These are phyloP conservation scores for Rachycentron canadum DNA, from an alignment of 2,797 vertebrate species.

Conservation along the genomic window DNA sequence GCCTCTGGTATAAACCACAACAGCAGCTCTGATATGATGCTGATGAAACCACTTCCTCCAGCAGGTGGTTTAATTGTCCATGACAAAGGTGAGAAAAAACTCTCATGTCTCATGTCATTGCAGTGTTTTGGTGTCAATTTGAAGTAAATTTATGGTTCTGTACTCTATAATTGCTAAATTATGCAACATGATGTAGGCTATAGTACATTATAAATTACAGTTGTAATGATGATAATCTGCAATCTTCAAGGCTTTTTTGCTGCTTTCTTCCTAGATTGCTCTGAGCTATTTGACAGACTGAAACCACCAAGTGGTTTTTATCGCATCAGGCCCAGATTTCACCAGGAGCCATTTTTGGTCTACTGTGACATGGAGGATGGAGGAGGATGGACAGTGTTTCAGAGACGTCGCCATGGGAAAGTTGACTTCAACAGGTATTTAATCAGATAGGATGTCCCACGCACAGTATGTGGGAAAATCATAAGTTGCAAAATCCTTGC, in stretches of 20 bases:
- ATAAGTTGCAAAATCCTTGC: neutral
- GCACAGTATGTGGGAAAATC: neutral
- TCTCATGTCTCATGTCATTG: neutral
- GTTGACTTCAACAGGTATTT: slow-evolving; percentile 90
- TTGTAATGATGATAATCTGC: neutral
- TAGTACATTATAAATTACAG: neutral
- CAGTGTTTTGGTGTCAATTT: slow-evolving; percentile 5
- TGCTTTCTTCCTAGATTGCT: slow-evolving; percentile 84
- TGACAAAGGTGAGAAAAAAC: slow-evolving; percentile 87
- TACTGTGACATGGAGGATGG: slow-evolving; percentile 95
- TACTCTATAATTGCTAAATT: neutral
- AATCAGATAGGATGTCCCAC: neutral
- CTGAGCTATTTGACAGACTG: slow-evolving; percentile 85
- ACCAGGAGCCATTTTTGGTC: slow-evolving; percentile 87
- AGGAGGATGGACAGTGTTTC: slow-evolving; percentile 93
- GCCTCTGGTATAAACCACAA: slow-evolving; percentile 22
- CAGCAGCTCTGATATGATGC: slow-evolving; percentile 33
- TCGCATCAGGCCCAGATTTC: slow-evolving; percentile 84
- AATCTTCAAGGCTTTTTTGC: neutral
- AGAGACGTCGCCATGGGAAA: slow-evolving; percentile 89
- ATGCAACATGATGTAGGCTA: neutral
- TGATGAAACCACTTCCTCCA: slow-evolving; percentile 72
- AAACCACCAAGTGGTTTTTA: slow-evolving; percentile 88
- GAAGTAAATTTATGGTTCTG: neutral
- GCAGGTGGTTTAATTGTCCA: slow-evolving; percentile 89